Percentiles rank a stretch among this genome's conserved stretches.
These are phyloP conservation scores for Listrodromus nycthemerus DNA, from an alignment of 2,888 invertebrate genomes.

Conservation along the genomic window DNA sequence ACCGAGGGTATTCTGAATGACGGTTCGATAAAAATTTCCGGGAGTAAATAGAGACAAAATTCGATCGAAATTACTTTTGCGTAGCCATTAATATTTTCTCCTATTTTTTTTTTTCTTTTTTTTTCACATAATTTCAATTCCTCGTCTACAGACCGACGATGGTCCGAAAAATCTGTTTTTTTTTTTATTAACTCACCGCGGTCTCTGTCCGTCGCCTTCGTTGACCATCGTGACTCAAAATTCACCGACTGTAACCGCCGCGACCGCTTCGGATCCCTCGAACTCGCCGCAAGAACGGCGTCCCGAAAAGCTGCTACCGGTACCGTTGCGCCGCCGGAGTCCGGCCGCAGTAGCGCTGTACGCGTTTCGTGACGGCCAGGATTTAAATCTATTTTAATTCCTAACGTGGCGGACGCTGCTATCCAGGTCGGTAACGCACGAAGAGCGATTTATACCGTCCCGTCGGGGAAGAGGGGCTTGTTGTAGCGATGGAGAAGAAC, in stretches of 20 bases:
- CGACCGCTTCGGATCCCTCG: background rate
- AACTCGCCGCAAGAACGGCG: background rate
- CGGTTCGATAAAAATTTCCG: background rate
- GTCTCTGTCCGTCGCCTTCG: too few species aligned
- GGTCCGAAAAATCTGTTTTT: too few species aligned
- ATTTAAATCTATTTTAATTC: slow-evolving; percentile 80
- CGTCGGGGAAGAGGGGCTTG: slow-evolving; percentile 33
- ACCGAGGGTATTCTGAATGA: too few species aligned
- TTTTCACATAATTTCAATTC: too few species aligned
- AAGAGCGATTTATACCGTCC: slow-evolving; percentile 75
- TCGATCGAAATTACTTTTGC: slow-evolving; percentile 16
- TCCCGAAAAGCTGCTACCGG: background rate
- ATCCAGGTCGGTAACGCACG: slow-evolving; percentile 57
- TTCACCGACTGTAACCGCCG: too few species aligned
- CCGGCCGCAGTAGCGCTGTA: background rate
- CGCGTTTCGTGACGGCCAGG: slow-evolving; percentile 24
- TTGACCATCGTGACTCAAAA: too few species aligned
- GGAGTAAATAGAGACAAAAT: background rate
- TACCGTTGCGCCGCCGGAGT: background rate
- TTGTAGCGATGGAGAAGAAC: slow-evolving; percentile 1
- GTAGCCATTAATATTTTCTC: slow-evolving; percentile 54
- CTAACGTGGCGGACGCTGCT: slow-evolving; percentile 69
- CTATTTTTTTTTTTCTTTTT: background rate
- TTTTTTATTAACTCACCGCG: too few species aligned
- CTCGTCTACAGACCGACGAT: too few species aligned